Base-by-base conservation (phyloP, 2,888 invertebrate genomes). In the Miltochrista miniata region DNA sequence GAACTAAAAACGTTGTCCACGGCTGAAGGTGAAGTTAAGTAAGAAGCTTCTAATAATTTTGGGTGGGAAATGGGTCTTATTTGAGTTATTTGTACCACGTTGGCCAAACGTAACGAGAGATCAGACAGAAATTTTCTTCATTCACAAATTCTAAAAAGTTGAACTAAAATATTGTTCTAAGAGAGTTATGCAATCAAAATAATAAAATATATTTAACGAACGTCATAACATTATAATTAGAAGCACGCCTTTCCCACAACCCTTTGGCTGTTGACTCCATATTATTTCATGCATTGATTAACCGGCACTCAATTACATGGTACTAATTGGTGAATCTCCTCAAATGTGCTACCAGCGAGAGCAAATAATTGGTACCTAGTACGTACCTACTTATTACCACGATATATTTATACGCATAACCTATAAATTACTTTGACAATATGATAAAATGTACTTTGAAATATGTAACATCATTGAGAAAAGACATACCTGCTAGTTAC, bases 241-340 rank as follows among this genome's bases (percentile, higher is more conserved):
- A 34, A 33, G 1, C n/a, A n/a, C 13, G 14, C 34, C 40, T 24
- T 18, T n/a, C 13, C 11, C 12, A 11, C 7, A 15, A 18, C 10
- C 11, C 13, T 36, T 37, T 37, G 45, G 53, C 64, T 64, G 66
- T 65, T 61, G 55, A 65, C 52, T 65, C 54, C 54, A 64, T 65
- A 78, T 81, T 74, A 79, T 82, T 82, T 81, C 75, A 79, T 79
- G 78, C 81, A 79, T 79, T 80, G 81, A 80, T 77, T 78, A 73
- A 59, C 73, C 71, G 67, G 64, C 72, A 76, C 73, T 75, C 85
- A 84, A 84, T 84, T 83, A 85, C 58, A 61, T 59, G 61, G 63
- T 62, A 71, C 56, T 74, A 68, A 78, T 76, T 74, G 72, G 70
- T 60, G 59, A 59, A 65, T 72, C 74, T 74, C 73, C 64, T 72